Evolutionary conservation across 1,140 invertebrate genomes (phyloP), one percentile per base, ranked within the genome.

Genomic region (Tribolium madens): DNA sequence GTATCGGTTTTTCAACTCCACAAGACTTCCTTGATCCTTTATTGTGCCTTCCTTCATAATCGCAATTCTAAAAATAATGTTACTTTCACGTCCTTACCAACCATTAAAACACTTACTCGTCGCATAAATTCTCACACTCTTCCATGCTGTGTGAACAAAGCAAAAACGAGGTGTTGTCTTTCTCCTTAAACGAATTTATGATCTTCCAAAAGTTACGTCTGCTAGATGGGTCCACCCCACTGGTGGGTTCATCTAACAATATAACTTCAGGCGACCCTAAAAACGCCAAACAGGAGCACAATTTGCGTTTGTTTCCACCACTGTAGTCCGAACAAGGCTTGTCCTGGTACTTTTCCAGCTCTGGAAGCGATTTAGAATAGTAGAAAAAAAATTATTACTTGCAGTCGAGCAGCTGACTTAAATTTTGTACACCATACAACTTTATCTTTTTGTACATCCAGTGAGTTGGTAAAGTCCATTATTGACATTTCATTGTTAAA

Each of bases 251-350:
- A 81, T 93, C 94, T 81, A 96, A 84, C 64, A 95, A 90, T 69
- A 95, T 90, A 31, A 96, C 87, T 36, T 89, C 88, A 17, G 94
- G 94, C 85, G 92, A 91, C 21, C 92, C 94, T 21, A 96, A 90
- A 42, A 96, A 84, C 10, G 94, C 91, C 76, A 97, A 90, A 1
- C 93, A 94, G 57, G 93, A 93, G 72, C 92, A 94, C 47, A 97
- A 84, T 82, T 96, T 95, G 31, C 95, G 86, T 83, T 95, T 96
- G 82, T 96, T 97, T 0, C 95, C 95, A 3, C 93, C 93, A 81
- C 92, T 94, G 79, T 90, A 91, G 9, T 86, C 87, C 31, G 85
- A 85, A 81, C 88, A 89, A 31, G 86, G 85, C 50, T 88, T 86
- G 47, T 83, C 79, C 13, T 86, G 87, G 71, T 86, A 88, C 9